Base-by-base conservation (phyloP, 2,888 invertebrate species). In the Podotricha telesiphe region DNA sequence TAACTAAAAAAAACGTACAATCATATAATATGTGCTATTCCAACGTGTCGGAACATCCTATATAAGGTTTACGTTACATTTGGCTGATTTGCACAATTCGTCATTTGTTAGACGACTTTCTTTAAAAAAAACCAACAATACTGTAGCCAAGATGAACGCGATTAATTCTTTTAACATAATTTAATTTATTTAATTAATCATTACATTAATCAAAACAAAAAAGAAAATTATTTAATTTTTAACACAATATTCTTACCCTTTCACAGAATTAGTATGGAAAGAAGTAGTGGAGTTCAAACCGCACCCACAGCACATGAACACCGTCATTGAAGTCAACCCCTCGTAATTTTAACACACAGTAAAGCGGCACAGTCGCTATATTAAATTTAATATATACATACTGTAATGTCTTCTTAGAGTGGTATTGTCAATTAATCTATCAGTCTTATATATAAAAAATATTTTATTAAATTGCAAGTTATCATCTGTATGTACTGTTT, bases 221-320 rank as follows among this genome's bases (percentile, higher is more conserved):
- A n/a, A 17, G 19, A 13, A 22, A 20, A 13, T 20, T 13, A 50
- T 20, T 13, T 50, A 11, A 48, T 62, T 48, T 28, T 7, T 19
- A 15, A 28, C 6, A 34, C 17, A 15, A 15, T 17, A 34, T 22
- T 65, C 55, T 22, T 17, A 53, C 22, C 69, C 55, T 40, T 71
- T 94, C 93, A 56, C 92, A 96, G 96, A 97, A 77, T 91, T 97
- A 64, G 96, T 97, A 63, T 96, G 96, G 87, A 95, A 96, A 78
- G 97, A 97, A 93, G 96, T 97, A 59, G 93, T 95, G 59, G 96
- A 95, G 77, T 97, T 97, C 88, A 95, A 95, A 77, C 96, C 97
- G 2, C 96, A 94, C 58, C 93, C 91, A 0, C 93, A 93, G 70
- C 91, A 93, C 82, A 91, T 93, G 93, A 90, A 83, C 76, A 91